Evolutionary conservation across 2,113 vertebrate genomes (phyloP), one percentile per base, ranked within the genome.

Genomic region (Galeopterus variegatus): DNA sequence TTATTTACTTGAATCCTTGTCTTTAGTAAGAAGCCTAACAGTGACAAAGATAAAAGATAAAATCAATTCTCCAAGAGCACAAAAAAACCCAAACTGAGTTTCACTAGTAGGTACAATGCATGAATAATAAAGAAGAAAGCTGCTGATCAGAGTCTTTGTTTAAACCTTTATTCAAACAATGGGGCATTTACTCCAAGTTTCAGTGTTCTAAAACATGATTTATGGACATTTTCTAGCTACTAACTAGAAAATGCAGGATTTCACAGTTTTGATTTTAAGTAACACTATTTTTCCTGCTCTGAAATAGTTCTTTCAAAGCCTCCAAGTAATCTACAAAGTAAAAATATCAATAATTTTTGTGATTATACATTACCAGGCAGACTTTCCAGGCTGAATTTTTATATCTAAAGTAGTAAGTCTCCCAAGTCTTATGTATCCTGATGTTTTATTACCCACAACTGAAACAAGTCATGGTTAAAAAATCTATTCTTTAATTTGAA

Each of bases 71-170:
- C 17, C 56, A 85, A 33, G 69, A 45, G 23, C 24, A 67, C 18
- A 19, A 58, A n/a, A 91, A 82, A 45, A 0, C 5, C 11, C 67
- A 87, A 90, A 72, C 33, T 77, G 26, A 9, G 12, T 60, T n/a
- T 88, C n/a, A 48, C 50, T 67, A 85, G 52, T 41, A 76, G 62
- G 31, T 21, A 65, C 0, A 24, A 11, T 31, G 23, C 21, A 83
- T 80, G 70, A 77, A 88, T 48, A 65, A 72, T n/a, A 72, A 60
- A 75, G 60, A 36, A 88, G 28, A 84, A 88, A 84, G 45, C 70
- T 79, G 9, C 5, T 48, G 13, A 72, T 65, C 33, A 72, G 90
- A 88, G n/a, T 28, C 21, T 54, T 64, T 56, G 13, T 31, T 75
- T 81, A 90, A 76, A 33, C 8, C n/a, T 83, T 77, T 65, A 23